Evolutionary conservation across 1,140 invertebrate genomes (phyloP).

Genomic region (Heliconius melpomene): DNA sequence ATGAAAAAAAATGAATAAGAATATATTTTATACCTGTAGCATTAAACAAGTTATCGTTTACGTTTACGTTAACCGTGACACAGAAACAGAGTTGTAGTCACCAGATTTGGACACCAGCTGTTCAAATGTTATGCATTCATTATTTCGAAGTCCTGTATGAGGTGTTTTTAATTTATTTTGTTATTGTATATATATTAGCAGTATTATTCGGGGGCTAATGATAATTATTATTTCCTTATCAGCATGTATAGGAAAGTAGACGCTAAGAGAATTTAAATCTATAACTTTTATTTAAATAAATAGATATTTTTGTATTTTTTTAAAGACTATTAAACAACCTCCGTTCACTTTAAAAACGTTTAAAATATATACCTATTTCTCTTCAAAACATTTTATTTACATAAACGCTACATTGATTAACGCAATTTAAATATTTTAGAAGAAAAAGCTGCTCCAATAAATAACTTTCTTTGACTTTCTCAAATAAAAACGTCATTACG

Average conservation of each 20-base stretch:
- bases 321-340: too few relatives aligned
- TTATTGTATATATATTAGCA: background rate
- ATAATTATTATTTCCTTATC: too few relatives aligned
- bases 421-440: slow-evolving; percentile 1
- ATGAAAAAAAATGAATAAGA: too few relatives aligned
- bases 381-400: background rate
- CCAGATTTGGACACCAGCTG: slow-evolving; percentile 35
- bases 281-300: too few relatives aligned
- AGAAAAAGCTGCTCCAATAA: background rate
- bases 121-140: slow-evolving; percentile 23
- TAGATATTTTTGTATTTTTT: too few relatives aligned
- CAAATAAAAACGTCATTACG: slow-evolving; percentile 9
- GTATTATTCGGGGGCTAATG: too few relatives aligned
- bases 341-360: too few relatives aligned
- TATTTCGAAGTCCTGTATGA: background rate
- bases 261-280: too few relatives aligned
- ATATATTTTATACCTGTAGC: background rate
- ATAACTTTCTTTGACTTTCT: slow-evolving; percentile 3
- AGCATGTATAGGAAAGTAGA: too few relatives aligned
- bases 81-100: slow-evolving; percentile 23
- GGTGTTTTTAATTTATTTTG: background rate
- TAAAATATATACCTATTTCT: too few relatives aligned
- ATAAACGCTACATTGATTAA: background rate
- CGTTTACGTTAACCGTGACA: slow-evolving; percentile 29
- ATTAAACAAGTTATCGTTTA: background rate